Evolutionary conservation across 2,113 vertebrate genomes (phyloP).

Genomic region (Phainopepla nitens): DNA sequence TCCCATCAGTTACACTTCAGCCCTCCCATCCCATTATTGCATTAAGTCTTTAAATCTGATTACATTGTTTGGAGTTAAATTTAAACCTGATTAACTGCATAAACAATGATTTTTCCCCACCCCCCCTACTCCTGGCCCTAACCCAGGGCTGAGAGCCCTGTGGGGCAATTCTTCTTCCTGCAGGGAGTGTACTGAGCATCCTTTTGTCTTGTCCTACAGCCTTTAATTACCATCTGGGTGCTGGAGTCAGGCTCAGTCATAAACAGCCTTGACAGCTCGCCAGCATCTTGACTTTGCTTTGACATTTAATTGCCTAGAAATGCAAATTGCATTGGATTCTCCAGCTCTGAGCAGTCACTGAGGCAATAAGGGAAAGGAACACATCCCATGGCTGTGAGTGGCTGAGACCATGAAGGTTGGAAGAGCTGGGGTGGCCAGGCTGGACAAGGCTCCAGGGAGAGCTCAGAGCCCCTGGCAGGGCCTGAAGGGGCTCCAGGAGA

Average conservation of each 20-base stretch:
- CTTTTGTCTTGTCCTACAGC: background rate
- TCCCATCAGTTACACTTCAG: background rate
- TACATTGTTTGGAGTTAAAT: constrained; percentile 11
- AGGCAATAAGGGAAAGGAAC: background rate
- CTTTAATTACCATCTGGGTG: background rate
- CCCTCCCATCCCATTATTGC: constrained; percentile 1
- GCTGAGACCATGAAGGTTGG: background rate
- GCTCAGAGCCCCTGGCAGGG: rapidly evolving
- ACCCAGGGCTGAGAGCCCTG: background rate
- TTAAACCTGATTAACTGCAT: constrained; percentile 17
- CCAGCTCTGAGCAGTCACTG: background rate
- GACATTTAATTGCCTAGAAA: constrained; percentile 18
- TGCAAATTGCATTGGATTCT: background rate
- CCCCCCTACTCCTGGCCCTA: background rate
- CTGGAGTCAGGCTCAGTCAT: background rate
- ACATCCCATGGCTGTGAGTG: rapidly evolving
- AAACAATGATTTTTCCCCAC: background rate
- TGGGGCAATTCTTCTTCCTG: background rate
- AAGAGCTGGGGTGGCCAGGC: background rate
- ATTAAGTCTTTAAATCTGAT: constrained; percentile 1
- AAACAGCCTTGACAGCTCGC: background rate
- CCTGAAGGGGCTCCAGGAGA: background rate
- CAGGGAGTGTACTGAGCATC: background rate
- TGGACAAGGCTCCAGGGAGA: background rate
- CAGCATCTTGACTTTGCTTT: constrained; percentile 26